Conservation (phyloP, 2,888 invertebrate genomes). For the Anaspis maculata region DNA sequence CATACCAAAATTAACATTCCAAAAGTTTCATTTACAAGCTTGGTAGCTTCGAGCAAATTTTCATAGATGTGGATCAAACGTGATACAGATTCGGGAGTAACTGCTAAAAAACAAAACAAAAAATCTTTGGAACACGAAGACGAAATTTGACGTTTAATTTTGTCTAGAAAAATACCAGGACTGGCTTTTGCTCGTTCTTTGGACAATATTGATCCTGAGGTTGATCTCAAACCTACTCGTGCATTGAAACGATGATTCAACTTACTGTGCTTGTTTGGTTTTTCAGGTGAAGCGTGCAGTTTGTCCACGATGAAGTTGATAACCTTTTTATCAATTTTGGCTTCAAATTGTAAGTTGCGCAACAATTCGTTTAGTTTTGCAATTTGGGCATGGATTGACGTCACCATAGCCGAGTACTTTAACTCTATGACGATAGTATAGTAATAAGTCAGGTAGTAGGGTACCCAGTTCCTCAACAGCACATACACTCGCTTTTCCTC, state of each 20-base stretch:
- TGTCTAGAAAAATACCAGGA: too few relatives aligned
- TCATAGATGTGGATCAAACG: conserved; percentile 4
- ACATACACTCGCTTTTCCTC: neutral
- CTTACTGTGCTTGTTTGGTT: too few relatives aligned
- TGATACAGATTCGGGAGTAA: neutral
- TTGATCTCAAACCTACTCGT: too few relatives aligned
- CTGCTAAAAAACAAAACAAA: too few relatives aligned
- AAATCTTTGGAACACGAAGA: too few relatives aligned
- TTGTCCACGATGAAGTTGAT: conserved; percentile 6
- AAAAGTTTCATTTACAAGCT: conserved; percentile 5
- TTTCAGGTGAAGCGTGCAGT: too few relatives aligned
- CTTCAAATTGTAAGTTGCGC: neutral
- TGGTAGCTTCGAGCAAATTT: conserved; percentile 4
- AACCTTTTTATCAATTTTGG: conserved; percentile 3
- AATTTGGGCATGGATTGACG: conserved; percentile 2
- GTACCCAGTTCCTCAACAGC: neutral
- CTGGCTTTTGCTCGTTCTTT: too few relatives aligned
- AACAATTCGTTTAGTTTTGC: conserved; percentile 3
- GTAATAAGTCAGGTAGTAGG: conserved; percentile 4
- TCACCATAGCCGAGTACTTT: conserved; percentile 3
- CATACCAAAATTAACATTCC: too few relatives aligned
- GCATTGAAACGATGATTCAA: too few relatives aligned
- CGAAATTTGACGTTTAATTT: too few relatives aligned
- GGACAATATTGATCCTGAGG: too few relatives aligned
- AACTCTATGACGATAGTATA: conserved; percentile 3